Evolutionary conservation across 2,888 invertebrate species (phyloP).

Genomic region (Lepidonotus clava): DNA sequence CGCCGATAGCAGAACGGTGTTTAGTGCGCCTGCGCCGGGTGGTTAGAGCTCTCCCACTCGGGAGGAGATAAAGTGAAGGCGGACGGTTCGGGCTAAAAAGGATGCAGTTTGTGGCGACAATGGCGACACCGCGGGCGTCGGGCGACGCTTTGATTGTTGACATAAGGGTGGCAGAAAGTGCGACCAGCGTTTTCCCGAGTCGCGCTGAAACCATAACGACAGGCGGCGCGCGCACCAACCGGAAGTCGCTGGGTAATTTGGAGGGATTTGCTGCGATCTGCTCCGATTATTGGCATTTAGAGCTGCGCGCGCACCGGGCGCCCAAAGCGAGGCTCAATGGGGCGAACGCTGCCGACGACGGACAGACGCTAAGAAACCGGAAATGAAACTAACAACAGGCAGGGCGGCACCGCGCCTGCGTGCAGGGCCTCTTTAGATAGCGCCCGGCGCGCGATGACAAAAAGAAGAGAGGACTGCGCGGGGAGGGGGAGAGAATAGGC

Average conservation of each 20-base stretch:
- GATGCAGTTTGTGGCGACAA: background rate
- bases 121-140: conserved; percentile 5
- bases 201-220: conserved; percentile 41
- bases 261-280: conserved; percentile 34
- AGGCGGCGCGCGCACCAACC: conserved; percentile 10
- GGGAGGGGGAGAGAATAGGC: conserved; percentile 1
- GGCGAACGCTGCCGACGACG: background rate
- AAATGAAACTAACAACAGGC: conserved; percentile 54
- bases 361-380: conserved; percentile 23
- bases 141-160: conserved; percentile 38
- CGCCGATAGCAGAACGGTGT: background rate
- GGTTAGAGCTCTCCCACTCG: conserved; percentile 45
- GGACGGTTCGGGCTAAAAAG: background rate
- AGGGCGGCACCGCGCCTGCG: background rate
- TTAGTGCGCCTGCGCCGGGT: conserved; percentile 10
- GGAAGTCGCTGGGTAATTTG: conserved; percentile 36
- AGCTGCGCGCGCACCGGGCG: conserved; percentile 25
- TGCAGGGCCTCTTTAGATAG: background rate
- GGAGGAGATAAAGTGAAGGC: background rate
- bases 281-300: conserved; percentile 43
- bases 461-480: background rate
- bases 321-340: background rate
- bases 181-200: background rate
- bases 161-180: conserved; percentile 42
- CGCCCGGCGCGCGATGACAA: conserved; percentile 2